These are phyloP conservation scores for Sterrhoptilus dennistouni DNA, from an alignment of 2,113 vertebrate genomes.

Conservation along the genomic window DNA sequence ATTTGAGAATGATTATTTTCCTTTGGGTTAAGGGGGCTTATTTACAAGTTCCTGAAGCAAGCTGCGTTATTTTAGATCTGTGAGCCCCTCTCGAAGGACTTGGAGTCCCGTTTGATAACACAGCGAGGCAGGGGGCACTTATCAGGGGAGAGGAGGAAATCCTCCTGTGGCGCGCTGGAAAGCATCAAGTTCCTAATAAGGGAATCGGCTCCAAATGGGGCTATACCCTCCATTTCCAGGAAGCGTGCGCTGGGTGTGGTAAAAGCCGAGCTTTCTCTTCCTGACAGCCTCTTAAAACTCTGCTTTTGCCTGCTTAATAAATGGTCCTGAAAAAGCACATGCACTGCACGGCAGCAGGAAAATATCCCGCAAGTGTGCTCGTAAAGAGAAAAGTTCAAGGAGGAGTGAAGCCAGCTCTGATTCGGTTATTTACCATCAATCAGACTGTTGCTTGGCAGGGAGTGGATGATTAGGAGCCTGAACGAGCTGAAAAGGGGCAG, in stretches of 20 bases:
- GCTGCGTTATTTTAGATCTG: not conserved
- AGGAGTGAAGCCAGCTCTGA: conserved; percentile 67
- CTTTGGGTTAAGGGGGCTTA: not conserved
- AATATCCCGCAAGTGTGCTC: conserved; percentile 2
- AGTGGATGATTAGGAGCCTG: conserved; percentile 80
- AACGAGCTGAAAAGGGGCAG: conserved; percentile 82
- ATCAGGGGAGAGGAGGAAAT: not conserved
- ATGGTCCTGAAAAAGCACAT: not conserved
- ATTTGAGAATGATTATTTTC: not conserved
- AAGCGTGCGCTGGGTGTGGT: not conserved
- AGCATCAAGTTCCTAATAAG: not conserved
- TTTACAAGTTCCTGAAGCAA: not conserved
- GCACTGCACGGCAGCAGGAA: conserved; percentile 1
- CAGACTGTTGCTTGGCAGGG: conserved; percentile 79
- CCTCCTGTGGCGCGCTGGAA: not conserved
- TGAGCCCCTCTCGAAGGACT: not conserved
- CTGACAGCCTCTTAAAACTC: not conserved
- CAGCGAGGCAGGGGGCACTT: not conserved
- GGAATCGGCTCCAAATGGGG: not conserved
- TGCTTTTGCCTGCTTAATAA: conserved; percentile 9
- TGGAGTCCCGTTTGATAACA: not conserved
- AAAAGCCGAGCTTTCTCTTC: not conserved
- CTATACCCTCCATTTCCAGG: not conserved
- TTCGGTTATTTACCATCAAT: conserved; percentile 86
- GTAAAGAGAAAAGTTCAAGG: conserved; percentile 60